Conservation (phyloP, 2,113 vertebrate genomes). For the Elgaria multicarinata region DNA sequence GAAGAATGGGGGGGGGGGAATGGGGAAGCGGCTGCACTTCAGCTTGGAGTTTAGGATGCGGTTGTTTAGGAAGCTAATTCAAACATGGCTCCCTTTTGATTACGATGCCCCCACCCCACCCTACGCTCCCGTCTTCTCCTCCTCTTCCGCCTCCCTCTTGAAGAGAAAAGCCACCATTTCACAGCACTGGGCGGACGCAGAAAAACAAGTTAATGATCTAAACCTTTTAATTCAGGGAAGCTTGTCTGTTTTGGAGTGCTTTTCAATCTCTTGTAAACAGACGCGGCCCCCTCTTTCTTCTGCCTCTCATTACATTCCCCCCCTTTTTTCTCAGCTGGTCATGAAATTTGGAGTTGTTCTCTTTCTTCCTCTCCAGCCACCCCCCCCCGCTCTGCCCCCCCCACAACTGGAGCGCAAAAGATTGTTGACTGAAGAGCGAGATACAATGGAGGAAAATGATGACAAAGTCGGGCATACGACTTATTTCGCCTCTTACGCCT, state of each 20-base stretch:
- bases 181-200: slow-evolving; percentile 86
- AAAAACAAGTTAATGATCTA: slow-evolving; percentile 92
- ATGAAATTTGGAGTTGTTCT: slow-evolving; percentile 77
- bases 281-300: slow-evolving; percentile 75
- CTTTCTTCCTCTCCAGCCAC: slow-evolving; percentile 52
- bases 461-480: slow-evolving; percentile 27
- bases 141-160: background rate
- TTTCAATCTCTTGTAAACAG: slow-evolving; percentile 82
- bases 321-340: slow-evolving; percentile 68
- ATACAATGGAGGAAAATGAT: slow-evolving; percentile 61
- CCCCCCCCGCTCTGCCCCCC: slow-evolving; percentile 25
- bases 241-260: slow-evolving; percentile 81
- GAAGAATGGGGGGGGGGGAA: slow-evolving; percentile 49
- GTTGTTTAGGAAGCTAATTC: slow-evolving; percentile 86
- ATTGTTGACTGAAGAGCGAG: slow-evolving; percentile 68
- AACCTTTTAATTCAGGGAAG: slow-evolving; percentile 87
- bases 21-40: slow-evolving; percentile 81
- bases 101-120: slow-evolving; percentile 4
- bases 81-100: slow-evolving; percentile 84
- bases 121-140: too few relatives aligned
- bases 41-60: slow-evolving; percentile 66
- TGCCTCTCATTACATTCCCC: slow-evolving; percentile 61
- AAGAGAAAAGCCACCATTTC: slow-evolving; percentile 87
- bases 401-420: slow-evolving; percentile 59
- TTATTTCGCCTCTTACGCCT: background rate